phyloP scores from a whole-genome alignment of 2,797 vertebrate species.

The Cynopterus sphinx region DNA sequence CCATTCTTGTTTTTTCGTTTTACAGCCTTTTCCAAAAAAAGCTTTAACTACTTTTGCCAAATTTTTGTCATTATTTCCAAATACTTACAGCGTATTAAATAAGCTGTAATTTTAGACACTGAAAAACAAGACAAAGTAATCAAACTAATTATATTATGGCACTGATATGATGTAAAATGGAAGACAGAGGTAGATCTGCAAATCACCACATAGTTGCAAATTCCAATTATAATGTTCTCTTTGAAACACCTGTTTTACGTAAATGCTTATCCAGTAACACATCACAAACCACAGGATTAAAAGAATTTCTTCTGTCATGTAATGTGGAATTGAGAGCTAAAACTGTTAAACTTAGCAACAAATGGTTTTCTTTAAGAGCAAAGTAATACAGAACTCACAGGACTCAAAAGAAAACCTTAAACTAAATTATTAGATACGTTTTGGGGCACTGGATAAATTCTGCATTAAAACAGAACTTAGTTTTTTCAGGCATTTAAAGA shows the following conservation, averaged over 20 bases:
- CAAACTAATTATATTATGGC: conserved; percentile 46
- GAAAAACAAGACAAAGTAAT: conserved; percentile 29
- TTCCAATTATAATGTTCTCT: background rate
- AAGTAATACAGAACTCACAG: background rate
- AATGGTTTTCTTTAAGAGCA: conserved; percentile 28
- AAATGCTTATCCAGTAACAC: background rate
- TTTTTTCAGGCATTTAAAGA: conserved; percentile 9
- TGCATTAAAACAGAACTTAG: background rate
- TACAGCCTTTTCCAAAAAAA: background rate
- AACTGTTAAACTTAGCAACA: conserved; percentile 41
- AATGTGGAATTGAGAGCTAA: conserved; percentile 41
- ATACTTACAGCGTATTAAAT: conserved; percentile 25
- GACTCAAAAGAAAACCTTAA: background rate
- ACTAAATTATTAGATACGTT: background rate
- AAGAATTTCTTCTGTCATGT: conserved; percentile 6
- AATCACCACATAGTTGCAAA: background rate
- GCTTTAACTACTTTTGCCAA: conserved; percentile 18
- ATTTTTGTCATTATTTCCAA: conserved; percentile 46
- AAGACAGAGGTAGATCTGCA: conserved; percentile 69
- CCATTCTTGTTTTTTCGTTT: background rate
- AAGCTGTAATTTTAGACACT: background rate
- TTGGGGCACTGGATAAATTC: background rate
- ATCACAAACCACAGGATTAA: background rate
- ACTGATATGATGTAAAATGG: background rate
- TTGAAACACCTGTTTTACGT: conserved; percentile 31